Percentiles rank a stretch among this genome's conserved stretches.
These are phyloP conservation scores for Notechis scutatus DNA, from an alignment of 2,113 vertebrate species.

Conservation along the genomic window DNA sequence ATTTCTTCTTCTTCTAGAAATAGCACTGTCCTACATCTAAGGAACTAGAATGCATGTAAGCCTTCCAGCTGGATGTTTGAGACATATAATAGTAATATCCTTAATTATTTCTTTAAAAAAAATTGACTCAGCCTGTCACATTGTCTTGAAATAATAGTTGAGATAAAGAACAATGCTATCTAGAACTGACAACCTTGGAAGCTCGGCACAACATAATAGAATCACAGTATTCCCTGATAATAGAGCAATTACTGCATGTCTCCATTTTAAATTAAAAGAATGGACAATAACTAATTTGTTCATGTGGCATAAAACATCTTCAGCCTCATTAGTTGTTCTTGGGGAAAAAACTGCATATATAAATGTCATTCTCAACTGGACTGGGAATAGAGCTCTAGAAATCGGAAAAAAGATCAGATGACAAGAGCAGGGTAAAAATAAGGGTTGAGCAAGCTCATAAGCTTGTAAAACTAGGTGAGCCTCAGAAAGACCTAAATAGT, in stretches of 20 bases:
- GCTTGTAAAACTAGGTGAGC: too few species aligned
- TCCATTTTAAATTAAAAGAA: conserved; percentile 15
- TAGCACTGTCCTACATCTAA: not conserved
- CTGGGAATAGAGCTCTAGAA: conserved; percentile 11
- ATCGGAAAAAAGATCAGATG: not conserved
- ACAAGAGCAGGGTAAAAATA: not conserved
- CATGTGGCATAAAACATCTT: conserved; percentile 24
- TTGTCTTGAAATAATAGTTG: conserved; percentile 14
- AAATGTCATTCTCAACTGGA: conserved; percentile 17
- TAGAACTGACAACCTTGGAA: conserved; percentile 22
- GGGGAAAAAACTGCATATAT: not conserved
- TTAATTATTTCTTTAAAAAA: not conserved
- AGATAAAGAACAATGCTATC: conserved; percentile 33
- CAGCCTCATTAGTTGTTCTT: conserved; percentile 12
- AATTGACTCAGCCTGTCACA: conserved; percentile 5
- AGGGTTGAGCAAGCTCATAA: not conserved
- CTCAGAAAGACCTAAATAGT: not conserved
- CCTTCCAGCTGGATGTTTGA: not conserved
- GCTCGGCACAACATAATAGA: conserved; percentile 15
- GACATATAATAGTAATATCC: not conserved
- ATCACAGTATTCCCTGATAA: conserved; percentile 19
- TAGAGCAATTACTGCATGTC: conserved; percentile 21
- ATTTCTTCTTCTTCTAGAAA: not conserved
- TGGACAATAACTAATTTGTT: conserved; percentile 31
- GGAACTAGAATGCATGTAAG: conserved; percentile 7